Evolutionary conservation across 2,888 invertebrate genomes (phyloP), one percentile per base, ranked within the genome.

Genomic region (Heteromurus nitidus): DNA sequence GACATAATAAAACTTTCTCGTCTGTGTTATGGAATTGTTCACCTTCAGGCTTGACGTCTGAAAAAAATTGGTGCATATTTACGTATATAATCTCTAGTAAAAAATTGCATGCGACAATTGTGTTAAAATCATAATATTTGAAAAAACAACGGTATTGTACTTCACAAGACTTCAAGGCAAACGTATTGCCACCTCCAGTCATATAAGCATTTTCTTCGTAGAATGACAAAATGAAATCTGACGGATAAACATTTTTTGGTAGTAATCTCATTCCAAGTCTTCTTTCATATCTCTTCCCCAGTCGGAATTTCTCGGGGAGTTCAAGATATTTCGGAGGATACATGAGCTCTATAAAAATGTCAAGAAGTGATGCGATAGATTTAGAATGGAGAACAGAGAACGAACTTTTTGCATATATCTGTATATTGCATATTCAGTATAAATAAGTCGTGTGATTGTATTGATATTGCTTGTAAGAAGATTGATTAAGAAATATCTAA

Each of bases 321-420:
- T 60, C 31, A 1, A 86, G 76, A 53, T 70, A 86, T 22, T 82
- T 72, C 18, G 86, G 85, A 31, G 86, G 86, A 67, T 86, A 86
- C 31, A 83, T 31, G 11, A 86, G 22, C 31, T 82, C 86, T 86
- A 55, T 13, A 47, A 53, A 30, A 36, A 64, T 18, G 28, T 28
- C 22, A 36, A 16, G 24, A 36, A 24, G 36, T n/a, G n/a, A n/a
- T n/a, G n/a, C n/a, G n/a, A n/a, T n/a, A n/a, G n/a, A n/a, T n/a
- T n/a, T n/a, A n/a, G n/a, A n/a, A n/a, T n/a, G n/a, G n/a, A n/a
- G n/a, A n/a, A n/a, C n/a, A n/a, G n/a, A n/a, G n/a, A n/a, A n/a
- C n/a, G n/a, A n/a, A n/a, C n/a, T n/a, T n/a, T n/a, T n/a, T n/a
- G n/a, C n/a, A n/a, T n/a, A n/a, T n/a, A n/a, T n/a, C n/a, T n/a